These are phyloP conservation scores for Copidosoma floridanum DNA, from an alignment of 1,140 invertebrate species.

Conservation along the genomic window DNA sequence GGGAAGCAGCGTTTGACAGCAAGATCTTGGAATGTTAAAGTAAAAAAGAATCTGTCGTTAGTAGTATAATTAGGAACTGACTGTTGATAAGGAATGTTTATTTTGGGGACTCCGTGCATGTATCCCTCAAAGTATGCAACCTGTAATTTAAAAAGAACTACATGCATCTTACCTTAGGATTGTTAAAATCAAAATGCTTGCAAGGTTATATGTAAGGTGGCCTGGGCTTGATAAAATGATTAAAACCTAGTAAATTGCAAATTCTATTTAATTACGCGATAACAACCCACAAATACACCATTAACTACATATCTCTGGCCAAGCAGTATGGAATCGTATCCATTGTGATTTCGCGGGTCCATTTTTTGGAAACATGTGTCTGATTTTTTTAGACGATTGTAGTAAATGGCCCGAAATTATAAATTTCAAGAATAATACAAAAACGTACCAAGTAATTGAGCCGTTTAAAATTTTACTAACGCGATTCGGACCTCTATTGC, in stretches of 20 bases:
- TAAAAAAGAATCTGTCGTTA: background rate
- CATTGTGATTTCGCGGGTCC: conserved; percentile 38
- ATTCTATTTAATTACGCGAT: conserved; percentile 33
- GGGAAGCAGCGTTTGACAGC: conserved; percentile 15
- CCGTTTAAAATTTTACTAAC: conserved; percentile 16
- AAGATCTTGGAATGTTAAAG: conserved; percentile 8
- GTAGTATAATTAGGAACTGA: background rate
- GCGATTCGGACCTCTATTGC: conserved; percentile 28
- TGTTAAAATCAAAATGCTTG: conserved; percentile 49
- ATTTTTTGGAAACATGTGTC: conserved; percentile 30
- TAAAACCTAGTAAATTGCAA: conserved; percentile 32
- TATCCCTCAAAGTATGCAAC: conserved; percentile 38
- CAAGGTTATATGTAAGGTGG: conserved; percentile 52
- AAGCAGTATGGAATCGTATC: conserved; percentile 49
- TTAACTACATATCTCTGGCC: conserved; percentile 41
- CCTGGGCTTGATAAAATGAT: conserved; percentile 48
- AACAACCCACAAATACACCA: conserved; percentile 31
- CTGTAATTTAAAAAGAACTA: conserved; percentile 38
- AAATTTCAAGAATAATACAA: conserved; percentile 7
- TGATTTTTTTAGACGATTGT: conserved; percentile 39
- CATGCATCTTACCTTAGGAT: conserved; percentile 49
- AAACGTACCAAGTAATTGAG: conserved; percentile 22
- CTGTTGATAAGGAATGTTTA: conserved; percentile 24
- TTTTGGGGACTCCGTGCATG: conserved; percentile 40
- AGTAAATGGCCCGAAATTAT: conserved; percentile 32